Evolutionary conservation across 2,797 vertebrate species (phyloP), one percentile per base, ranked within the genome.

Genomic region (Coreius guichenoti): DNA sequence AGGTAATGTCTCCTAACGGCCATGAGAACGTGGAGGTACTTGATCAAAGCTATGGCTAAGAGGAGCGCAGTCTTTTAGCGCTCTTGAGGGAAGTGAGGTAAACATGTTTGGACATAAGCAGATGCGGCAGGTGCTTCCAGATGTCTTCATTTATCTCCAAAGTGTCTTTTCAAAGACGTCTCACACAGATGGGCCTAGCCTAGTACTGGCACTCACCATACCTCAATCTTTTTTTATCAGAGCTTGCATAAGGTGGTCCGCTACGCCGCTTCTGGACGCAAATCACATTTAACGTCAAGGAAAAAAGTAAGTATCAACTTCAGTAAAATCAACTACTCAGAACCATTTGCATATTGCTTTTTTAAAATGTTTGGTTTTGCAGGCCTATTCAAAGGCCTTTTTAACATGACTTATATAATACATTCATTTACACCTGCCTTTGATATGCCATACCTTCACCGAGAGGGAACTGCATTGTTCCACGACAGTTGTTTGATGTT

Each of bases 101-200:
- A 94, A 95, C 92, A 31, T 87, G 87, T 93, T 94, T 88, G 87
- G 94, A 94, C 93, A 84, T 86, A 86, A 92, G 90, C 94, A 96
- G 93, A 94, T 95, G 94, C 90, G 91, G 91, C 91, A 94, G 92
- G 88, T 91, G 87, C 90, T 63, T 92, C 93, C 95, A 96, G 94
- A 95, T 95, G 95, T 94, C 93, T 95, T 93, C 91, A 94, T 94
- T 91, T 73, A 91, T 93, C 90, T 92, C 88, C 17, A 0, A 80
- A 58, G 90, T 83, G 87, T 90, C 90, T 90, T 93, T 93, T 93
- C 93, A 90, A 92, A 90, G 91, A 92, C 86, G 87, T 87, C 88
- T 89, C 82, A 81, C 84, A 88, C 94, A 95, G 93, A 95, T 94
- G 94, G 93, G 87, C 76, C 79, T 88, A 90, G 91, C 91, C 92